phyloP scores from a whole-genome alignment of 2,797 vertebrate genomes.

The Ctenopoma kingsleyae region DNA sequence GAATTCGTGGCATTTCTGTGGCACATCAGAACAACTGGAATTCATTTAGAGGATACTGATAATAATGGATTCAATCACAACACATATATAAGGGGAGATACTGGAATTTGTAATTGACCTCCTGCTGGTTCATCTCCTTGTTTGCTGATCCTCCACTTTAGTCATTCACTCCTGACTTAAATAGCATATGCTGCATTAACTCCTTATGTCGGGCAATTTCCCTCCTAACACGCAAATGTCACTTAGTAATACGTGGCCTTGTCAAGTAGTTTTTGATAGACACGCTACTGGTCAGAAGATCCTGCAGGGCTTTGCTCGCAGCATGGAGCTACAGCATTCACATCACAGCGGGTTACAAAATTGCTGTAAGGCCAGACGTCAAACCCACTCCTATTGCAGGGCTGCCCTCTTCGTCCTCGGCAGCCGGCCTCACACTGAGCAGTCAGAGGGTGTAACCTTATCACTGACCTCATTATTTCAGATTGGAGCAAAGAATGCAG shows the following conservation, averaged over 20 bases:
- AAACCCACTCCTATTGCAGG: conserved; percentile 39
- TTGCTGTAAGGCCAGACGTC: conserved; percentile 52
- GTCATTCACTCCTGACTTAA: background rate
- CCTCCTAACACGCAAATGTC: background rate
- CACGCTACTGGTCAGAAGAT: conserved; percentile 22
- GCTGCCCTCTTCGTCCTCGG: conserved; percentile 27
- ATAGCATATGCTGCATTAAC: conserved; percentile 4
- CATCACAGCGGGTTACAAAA: conserved; percentile 50
- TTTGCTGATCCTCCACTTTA: background rate
- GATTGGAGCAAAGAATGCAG: conserved; percentile 63
- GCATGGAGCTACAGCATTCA: conserved; percentile 46
- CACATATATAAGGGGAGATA: background rate
- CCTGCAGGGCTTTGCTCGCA: conserved; percentile 49
- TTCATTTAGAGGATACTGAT: conserved; percentile 9
- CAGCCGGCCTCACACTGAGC: conserved; percentile 56
- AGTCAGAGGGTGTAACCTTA: conserved; percentile 66
- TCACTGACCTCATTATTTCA: conserved; percentile 79
- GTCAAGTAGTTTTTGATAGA: conserved; percentile 36
- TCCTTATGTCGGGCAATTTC: background rate
- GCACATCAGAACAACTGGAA: background rate
- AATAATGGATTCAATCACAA: background rate
- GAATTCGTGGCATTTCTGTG: background rate
- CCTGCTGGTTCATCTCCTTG: background rate
- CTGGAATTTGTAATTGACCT: conserved; percentile 7
- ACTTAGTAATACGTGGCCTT: background rate